These are phyloP conservation scores for Venturia canescens DNA, from an alignment of 1,140 invertebrate genomes.

Conservation along the genomic window DNA sequence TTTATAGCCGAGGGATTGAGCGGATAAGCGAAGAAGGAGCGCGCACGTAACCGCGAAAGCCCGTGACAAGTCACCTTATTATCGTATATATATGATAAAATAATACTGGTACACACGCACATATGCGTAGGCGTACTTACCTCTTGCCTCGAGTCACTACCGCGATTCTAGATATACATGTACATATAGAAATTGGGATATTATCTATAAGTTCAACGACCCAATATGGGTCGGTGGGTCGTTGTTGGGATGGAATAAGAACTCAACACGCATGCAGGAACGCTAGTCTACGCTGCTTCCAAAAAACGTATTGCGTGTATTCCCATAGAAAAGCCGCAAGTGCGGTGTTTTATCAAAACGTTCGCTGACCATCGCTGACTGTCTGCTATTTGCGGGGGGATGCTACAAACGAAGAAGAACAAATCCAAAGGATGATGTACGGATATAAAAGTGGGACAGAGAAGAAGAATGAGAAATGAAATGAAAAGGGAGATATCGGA, in stretches of 20 bases:
- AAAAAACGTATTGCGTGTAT: neutral
- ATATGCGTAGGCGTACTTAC: too few species aligned
- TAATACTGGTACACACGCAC: too few species aligned
- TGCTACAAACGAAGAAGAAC: too few species aligned
- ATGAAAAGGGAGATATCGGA: neutral
- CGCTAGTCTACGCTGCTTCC: neutral
- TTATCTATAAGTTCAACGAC: constrained; percentile 45
- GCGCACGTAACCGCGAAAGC: neutral
- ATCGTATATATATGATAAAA: too few species aligned
- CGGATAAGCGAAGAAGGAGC: neutral
- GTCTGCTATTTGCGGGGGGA: too few species aligned
- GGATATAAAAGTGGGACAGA: neutral
- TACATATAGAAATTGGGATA: neutral
- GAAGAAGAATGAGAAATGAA: neutral
- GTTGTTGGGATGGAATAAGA: constrained; percentile 32
- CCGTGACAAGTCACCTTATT: constrained; percentile 4
- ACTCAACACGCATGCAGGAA: constrained; percentile 25
- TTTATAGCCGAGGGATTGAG: neutral
- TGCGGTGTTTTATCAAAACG: too few species aligned
- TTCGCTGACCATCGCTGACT: too few species aligned
- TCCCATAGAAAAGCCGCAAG: too few species aligned
- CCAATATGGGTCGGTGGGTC: constrained; percentile 55
- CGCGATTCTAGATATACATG: too few species aligned
- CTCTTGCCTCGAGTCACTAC: too few species aligned
- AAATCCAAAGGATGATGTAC: too few species aligned